A percentile compares a stretch with the other conserved stretches of the same genome.
Conservation (phyloP, 2,113 vertebrate species). For the Numida meleagris region DNA sequence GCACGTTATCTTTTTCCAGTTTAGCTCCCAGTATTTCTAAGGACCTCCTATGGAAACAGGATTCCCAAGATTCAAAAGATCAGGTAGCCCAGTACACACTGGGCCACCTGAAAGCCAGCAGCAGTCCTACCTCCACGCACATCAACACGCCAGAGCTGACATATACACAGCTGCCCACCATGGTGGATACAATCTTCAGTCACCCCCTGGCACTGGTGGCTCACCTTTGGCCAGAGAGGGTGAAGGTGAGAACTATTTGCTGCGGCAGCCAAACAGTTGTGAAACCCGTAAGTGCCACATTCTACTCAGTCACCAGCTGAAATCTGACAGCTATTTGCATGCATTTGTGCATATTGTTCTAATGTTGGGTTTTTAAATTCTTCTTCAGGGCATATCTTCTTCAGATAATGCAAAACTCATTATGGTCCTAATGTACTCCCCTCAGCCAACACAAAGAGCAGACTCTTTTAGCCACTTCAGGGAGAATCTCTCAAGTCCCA, state of each 20-base stretch:
- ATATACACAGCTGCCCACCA: rapidly evolving
- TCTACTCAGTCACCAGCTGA: no score
- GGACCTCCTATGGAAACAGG: neutral
- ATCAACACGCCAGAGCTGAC: neutral
- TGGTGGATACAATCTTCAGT: neutral
- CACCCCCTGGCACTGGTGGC: neutral
- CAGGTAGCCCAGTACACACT: neutral
- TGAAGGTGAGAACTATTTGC: no score
- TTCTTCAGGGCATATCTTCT: neutral
- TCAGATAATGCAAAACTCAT: neutral
- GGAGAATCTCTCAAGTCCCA: neutral
- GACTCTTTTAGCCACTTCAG: neutral
- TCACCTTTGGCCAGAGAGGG: neutral
- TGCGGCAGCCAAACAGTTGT: neutral
- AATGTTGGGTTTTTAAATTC: neutral
- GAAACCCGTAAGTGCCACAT: neutral
- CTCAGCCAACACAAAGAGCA: neutral
- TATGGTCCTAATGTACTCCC: neutral
- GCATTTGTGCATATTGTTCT: neutral
- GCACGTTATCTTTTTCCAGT: neutral
- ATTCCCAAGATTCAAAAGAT: neutral
- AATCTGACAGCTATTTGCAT: neutral
- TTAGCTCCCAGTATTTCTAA: neutral
- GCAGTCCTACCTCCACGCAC: neutral
- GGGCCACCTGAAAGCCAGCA: neutral